A percentile compares a stretch with the other conserved stretches of the same genome.
These are phyloP conservation scores for Urocolius indicus DNA, from an alignment of 2,113 vertebrate genomes.

Conservation along the genomic window DNA sequence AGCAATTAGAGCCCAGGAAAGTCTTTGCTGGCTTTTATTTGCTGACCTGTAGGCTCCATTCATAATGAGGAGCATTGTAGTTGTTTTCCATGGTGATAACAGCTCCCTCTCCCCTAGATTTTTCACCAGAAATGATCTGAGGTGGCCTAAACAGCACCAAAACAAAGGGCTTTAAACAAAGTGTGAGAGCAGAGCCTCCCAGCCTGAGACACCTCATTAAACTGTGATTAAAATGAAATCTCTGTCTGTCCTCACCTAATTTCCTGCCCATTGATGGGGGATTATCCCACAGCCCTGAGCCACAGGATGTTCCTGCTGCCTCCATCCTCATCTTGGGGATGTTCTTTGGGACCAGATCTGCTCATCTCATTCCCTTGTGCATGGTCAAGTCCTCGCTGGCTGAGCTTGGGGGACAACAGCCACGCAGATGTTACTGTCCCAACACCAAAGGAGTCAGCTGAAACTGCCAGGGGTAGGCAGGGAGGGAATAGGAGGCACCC, in stretches of 20 bases:
- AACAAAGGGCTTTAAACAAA: neutral
- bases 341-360: neutral
- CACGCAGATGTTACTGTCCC: neutral
- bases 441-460: neutral
- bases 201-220: neutral
- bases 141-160: neutral
- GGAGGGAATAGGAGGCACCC: neutral
- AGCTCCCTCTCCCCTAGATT: no score
- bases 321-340: neutral
- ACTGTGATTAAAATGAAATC: slow-evolving; percentile 3
- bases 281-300: neutral
- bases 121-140: neutral
- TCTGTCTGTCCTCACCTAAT: neutral
- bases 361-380: fast-evolving
- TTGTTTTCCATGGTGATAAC: neutral
- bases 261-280: neutral
- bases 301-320: neutral
- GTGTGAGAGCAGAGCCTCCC: neutral
- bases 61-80: neutral
- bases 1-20: slow-evolving; percentile 9
- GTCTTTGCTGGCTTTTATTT: neutral
- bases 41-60: neutral
- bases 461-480: no score
- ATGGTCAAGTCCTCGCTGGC: neutral
- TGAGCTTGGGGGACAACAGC: neutral